These are phyloP conservation scores for Pterostichus niger DNA, from an alignment of 2,888 invertebrate species.

Conservation along the genomic window DNA sequence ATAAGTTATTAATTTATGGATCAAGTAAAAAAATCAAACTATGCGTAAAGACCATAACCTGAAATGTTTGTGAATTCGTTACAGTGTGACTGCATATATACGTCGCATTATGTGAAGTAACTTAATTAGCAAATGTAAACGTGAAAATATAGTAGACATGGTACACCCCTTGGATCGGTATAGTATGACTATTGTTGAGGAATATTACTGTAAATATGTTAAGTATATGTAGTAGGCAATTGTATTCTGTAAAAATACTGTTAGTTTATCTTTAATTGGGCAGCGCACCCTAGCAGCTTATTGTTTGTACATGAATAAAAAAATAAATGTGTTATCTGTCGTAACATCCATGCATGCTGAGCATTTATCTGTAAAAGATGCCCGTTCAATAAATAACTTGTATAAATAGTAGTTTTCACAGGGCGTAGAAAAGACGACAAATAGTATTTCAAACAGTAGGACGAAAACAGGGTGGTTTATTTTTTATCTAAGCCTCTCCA, in stretches of 20 bases:
- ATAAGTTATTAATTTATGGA: too few species aligned
- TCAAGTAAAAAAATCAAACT: too few species aligned
- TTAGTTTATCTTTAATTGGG: conserved; percentile 53
- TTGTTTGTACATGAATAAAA: conserved; percentile 67
- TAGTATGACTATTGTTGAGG: conserved; percentile 51
- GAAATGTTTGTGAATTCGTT: too few species aligned
- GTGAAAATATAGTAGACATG: conserved; percentile 36
- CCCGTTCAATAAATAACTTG: conserved; percentile 43
- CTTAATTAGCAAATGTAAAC: conserved; percentile 1
- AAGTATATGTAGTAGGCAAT: conserved; percentile 53
- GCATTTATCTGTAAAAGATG: conserved; percentile 66
- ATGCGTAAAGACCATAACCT: too few species aligned
- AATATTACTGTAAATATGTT: conserved; percentile 50
- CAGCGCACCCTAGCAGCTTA: conserved; percentile 45
- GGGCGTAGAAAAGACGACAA: conserved; percentile 21
- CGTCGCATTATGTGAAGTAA: not conserved
- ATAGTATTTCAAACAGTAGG: conserved; percentile 34
- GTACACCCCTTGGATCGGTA: conserved; percentile 42
- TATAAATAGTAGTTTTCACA: not conserved
- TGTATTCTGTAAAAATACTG: conserved; percentile 66
- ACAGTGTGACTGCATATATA: too few species aligned
- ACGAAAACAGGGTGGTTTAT: not conserved
- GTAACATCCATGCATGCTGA: conserved; percentile 60
- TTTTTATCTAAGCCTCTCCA: too few species aligned
- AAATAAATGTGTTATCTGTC: conserved; percentile 64